Base-by-base conservation (phyloP, 2,888 invertebrate genomes). In the Aporophyla nigra region DNA sequence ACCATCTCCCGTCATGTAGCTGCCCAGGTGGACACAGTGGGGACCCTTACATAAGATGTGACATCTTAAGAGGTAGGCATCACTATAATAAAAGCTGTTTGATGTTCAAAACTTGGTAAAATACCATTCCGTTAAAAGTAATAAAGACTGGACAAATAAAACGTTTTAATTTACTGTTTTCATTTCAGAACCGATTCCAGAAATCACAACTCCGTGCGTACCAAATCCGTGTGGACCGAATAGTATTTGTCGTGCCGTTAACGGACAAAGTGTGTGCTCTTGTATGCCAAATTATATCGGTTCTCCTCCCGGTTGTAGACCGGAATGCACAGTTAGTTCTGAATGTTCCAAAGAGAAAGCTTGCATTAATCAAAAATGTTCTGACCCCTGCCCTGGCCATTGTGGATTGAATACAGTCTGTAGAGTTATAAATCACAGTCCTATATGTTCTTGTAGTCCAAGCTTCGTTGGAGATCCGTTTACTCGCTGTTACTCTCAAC, bases 181-280 rank as follows among this genome's bases (percentile, higher is more conserved):
- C 19, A 81, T 91, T 93, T 73, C 90, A 96, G 96, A 95, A 82
- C 93, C 93, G 76, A 91, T 91, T 65, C 89, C 91, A 62, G 95
- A 97, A 82, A 88, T 89, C 63, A 81, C 91, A 53, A 97, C 97
- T 84, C 98, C 98, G 0, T 98, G 98, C 89, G 92, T 96, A 72
- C 98, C 98, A 54, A 97, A 97, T 69, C 98, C 98, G 2, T 98
- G 98, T 91, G 98, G 98, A 70, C 97, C 98, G 51, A 98, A 98
- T 89, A 98, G 98, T 74, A 95, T 97, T 87, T 98, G 98, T 91
- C 97, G 97, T 46, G 97, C 98, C 89, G 95, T 97, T 46, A 98
- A 98, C 90, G 97, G 97, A 21, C 97, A 98, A 88, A 98, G 98
- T 10, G 97, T 97, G 14, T 98, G 98, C 91, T 98, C 98, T 40